phyloP scores from a whole-genome alignment of 2,797 vertebrate genomes.

The Lacerta viridis region DNA sequence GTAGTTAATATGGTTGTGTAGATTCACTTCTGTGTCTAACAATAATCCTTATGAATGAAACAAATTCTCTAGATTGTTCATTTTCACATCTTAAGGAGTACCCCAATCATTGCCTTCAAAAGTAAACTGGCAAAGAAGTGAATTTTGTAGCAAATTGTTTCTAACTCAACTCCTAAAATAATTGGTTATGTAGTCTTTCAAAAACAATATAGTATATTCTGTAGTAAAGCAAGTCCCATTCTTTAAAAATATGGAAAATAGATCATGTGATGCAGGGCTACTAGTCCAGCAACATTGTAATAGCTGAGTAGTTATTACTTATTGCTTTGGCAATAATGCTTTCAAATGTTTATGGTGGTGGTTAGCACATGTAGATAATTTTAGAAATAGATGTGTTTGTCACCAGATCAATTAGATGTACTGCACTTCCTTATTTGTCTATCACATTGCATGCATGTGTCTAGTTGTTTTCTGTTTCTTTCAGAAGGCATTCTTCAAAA shows the following conservation, averaged over 20 bases:
- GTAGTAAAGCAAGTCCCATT: conserved; percentile 27
- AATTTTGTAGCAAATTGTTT: conserved; percentile 23
- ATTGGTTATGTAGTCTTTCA: conserved; percentile 60
- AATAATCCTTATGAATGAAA: neutral
- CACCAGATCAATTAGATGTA: conserved; percentile 64
- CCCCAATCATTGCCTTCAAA: neutral
- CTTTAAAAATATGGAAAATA: conserved; percentile 31
- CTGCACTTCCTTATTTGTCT: conserved; percentile 61
- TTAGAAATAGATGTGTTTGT: conserved; percentile 74
- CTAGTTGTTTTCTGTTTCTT: conserved; percentile 53
- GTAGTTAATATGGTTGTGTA: conserved; percentile 26
- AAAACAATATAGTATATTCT: conserved; percentile 14
- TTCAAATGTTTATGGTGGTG: conserved; percentile 61
- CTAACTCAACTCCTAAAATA: conserved; percentile 41
- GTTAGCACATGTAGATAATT: conserved; percentile 75
- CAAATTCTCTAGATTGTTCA: neutral
- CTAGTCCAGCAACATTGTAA: conserved; percentile 14
- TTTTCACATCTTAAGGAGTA: neutral
- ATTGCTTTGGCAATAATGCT: conserved; percentile 56
- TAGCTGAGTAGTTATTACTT: neutral
- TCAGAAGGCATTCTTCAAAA: conserved; percentile 21
- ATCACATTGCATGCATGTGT: conserved; percentile 51
- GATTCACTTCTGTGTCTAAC: neutral
- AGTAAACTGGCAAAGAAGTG: neutral
- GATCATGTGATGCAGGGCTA: conserved; percentile 15